Base-by-base conservation (phyloP, 2,113 vertebrate species). In the Helogale parvula region DNA sequence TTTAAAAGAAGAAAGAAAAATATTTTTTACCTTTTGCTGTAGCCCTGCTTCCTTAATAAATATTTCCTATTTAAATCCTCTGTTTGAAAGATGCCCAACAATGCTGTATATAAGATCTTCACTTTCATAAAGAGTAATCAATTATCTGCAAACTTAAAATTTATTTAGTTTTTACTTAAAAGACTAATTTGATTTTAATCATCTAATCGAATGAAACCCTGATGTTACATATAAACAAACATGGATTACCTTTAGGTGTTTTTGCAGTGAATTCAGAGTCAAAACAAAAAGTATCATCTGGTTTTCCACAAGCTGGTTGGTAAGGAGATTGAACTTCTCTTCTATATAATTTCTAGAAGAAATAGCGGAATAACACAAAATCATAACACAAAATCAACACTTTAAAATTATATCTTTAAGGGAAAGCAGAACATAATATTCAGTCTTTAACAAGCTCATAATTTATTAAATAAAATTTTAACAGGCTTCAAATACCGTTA, bases 181-280 rank as follows among this genome's bases (percentile, higher is more conserved):
- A 69, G 54, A 3, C 47, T 35, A 76, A 16, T 74, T 79, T 91
- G 65, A 16, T 60, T 93, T 96, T 92, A 96, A 69, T 38, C 77
- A 92, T 47, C 72, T 90, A 80, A 50, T 35, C 52, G 13, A 94
- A 94, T 60, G 84, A 88, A 94, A 81, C 5, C 1, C 27, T 54
- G 15, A 91, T 85, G 27, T 86, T 82, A 92, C n/a, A 87, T 5
- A 96, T 95, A 69, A 7, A 29, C 21, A 69, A 7, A 29, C 14
- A 69, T 57, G 19, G 7, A 71, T 90, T 98, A 99, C 99, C 99
- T 99, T 99, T 99, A 97, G 99, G 99, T 63, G 99, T 99, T 99
- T 99, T 99, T 97, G 99, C 99, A 93, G 99, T 99, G 99, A 99
- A 99, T 98, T 99, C 99, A 38, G 99, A 99, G 99, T 99, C 99